A percentile compares a stretch with the other conserved stretches of the same genome.
Conservation (phyloP, 35 echinoderm and acorn worm genomes). For the Ophiothrix spiculata region DNA sequence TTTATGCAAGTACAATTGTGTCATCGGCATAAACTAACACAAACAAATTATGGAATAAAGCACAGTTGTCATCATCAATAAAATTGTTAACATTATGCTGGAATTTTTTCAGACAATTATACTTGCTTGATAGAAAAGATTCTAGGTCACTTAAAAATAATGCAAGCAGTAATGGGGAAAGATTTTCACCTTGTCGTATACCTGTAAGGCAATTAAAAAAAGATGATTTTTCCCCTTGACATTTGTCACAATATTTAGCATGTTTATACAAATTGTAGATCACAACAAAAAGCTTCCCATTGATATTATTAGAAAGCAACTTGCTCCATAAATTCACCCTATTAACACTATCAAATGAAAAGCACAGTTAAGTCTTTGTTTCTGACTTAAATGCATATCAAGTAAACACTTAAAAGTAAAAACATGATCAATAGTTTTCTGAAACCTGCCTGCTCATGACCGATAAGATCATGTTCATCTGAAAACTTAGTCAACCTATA, state of each 20-base stretch:
- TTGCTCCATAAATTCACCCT: not conserved
- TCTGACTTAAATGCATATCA: not conserved
- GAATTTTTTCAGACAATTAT: not conserved
- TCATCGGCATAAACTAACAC: constrained; percentile 11
- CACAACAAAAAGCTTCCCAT: not conserved
- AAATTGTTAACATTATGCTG: not conserved
- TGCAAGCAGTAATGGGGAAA: not conserved
- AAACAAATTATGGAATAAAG: not conserved
- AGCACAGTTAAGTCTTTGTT: not conserved
- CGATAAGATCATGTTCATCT: not conserved
- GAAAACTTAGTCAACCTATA: not conserved
- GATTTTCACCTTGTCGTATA: not conserved
- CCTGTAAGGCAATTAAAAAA: constrained; percentile 5
- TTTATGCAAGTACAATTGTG: constrained; percentile 16
- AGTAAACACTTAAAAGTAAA: constrained; percentile 7
- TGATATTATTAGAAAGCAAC: not conserved
- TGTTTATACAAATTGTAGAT: constrained; percentile 5
- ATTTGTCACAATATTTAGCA: not conserved
- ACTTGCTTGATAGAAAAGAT: not conserved
- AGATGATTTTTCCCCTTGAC: not conserved
- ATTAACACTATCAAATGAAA: not conserved
- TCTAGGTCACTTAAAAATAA: not conserved
- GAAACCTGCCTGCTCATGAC: not conserved
- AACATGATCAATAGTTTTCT: not conserved
- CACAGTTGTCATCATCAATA: not conserved